These are phyloP conservation scores for Syngnathus scovelli DNA, from an alignment of 2,113 vertebrate species.

Conservation along the genomic window DNA sequence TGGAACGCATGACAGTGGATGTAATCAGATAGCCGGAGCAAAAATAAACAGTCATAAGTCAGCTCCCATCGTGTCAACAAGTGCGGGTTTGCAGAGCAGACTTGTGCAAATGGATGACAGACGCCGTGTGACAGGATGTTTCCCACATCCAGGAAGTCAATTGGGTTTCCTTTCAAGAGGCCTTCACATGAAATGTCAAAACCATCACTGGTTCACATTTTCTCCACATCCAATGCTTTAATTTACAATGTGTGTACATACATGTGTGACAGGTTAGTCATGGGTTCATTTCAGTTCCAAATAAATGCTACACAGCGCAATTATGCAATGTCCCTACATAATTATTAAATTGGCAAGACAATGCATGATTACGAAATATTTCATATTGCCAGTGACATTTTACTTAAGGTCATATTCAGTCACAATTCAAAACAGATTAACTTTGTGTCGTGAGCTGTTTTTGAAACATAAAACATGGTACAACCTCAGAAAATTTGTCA, in stretches of 20 bases:
- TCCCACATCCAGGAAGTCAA: constrained; percentile 32
- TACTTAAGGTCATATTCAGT: background rate
- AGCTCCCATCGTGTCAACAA: constrained; percentile 33
- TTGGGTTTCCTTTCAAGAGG: constrained; percentile 8
- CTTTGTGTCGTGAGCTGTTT: no score
- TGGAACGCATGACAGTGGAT: constrained; percentile 20
- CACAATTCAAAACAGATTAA: background rate
- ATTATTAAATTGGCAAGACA: background rate
- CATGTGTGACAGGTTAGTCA: constrained; percentile 2
- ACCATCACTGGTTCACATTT: background rate
- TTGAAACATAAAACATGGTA: no score
- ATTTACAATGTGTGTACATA: background rate
- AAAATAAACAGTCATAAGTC: constrained; percentile 29
- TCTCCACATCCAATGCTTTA: background rate
- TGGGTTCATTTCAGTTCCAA: background rate
- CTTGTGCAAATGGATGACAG: constrained; percentile 43
- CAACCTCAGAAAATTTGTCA: no score
- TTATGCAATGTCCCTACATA: background rate
- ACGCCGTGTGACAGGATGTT: constrained; percentile 24
- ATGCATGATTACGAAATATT: background rate
- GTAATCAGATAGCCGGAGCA: constrained; percentile 27
- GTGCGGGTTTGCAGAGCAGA: constrained; percentile 29
- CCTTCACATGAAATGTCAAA: constrained; percentile 3
- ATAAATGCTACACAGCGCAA: background rate
- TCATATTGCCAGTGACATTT: background rate